Percentiles rank a stretch among this genome's conserved stretches.
These are phyloP conservation scores for Thamnophis sirtalis DNA, from an alignment of 2,113 vertebrate genomes.

Conservation along the genomic window DNA sequence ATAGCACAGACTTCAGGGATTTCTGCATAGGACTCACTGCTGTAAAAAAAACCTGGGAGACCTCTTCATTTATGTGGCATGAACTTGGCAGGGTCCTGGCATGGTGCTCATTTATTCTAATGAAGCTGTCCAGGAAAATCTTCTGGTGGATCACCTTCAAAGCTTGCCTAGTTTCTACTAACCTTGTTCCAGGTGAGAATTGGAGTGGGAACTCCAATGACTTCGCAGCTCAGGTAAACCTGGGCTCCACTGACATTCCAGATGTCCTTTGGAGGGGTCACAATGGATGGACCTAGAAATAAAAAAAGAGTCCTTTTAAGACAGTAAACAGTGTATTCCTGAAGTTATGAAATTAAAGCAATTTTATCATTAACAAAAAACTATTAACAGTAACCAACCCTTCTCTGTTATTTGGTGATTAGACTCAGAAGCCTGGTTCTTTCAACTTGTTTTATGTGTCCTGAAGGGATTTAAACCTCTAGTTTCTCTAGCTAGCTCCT, in stretches of 20 bases:
- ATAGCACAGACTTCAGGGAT: background rate
- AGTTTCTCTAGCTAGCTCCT: background rate
- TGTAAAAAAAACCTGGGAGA: background rate
- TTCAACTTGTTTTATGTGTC: background rate
- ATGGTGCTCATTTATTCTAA: background rate
- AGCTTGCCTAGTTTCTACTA: slow-evolving; percentile 1
- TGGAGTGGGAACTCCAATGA: slow-evolving; percentile 87
- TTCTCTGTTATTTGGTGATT: background rate
- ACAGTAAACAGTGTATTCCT: rapidly evolving
- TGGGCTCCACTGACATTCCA: slow-evolving; percentile 88
- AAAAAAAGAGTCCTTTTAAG: slow-evolving; percentile 26
- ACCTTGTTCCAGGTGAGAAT: slow-evolving; percentile 94
- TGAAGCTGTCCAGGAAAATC: background rate
- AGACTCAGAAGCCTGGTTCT: background rate
- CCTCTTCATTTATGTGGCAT: background rate
- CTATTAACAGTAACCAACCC: background rate
- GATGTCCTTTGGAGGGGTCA: slow-evolving; percentile 84
- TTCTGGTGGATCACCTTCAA: background rate
- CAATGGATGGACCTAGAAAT: slow-evolving; percentile 78
- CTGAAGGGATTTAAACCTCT: background rate
- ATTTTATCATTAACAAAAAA: background rate
- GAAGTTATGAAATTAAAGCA: background rate
- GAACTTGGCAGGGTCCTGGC: background rate
- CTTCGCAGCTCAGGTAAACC: slow-evolving; percentile 91
- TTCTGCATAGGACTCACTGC: background rate